phyloP scores from a whole-genome alignment of 2,113 vertebrate genomes.

The Cyanocitta stelleri region DNA sequence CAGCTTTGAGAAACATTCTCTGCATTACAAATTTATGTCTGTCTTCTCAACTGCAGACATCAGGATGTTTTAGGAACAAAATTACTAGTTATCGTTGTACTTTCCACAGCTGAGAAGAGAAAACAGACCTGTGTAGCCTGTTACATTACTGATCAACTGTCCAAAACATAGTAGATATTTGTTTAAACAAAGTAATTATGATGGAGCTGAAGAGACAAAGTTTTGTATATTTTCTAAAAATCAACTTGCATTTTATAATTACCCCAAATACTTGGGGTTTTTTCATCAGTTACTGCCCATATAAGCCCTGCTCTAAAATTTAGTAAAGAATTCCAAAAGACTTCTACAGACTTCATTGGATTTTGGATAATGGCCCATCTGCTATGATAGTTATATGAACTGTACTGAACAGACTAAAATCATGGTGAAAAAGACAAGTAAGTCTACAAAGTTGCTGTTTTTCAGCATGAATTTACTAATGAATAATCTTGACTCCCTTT shows the following conservation, averaged over 20 bases:
- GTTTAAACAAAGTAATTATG: not conserved
- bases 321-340: not conserved
- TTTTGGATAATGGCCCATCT: not conserved
- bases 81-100: not conserved
- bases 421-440: not conserved
- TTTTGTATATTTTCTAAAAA: not conserved
- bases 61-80: not conserved
- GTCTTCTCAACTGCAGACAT: not conserved
- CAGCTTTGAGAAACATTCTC: not conserved
- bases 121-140: not conserved
- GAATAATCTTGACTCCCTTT: not conserved
- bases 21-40: not conserved
- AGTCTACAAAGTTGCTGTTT: not conserved
- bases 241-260: not conserved
- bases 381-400: not conserved
- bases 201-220: not conserved
- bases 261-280: not conserved
- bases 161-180: not conserved
- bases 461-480: not conserved
- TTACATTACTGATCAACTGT: not conserved
- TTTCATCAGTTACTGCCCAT: not conserved
- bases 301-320: not conserved
- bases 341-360: not conserved
- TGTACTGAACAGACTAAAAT: not conserved
- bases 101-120: not conserved